Base-by-base conservation (phyloP, 2,888 invertebrate species). In the Tinea semifulvella region DNA sequence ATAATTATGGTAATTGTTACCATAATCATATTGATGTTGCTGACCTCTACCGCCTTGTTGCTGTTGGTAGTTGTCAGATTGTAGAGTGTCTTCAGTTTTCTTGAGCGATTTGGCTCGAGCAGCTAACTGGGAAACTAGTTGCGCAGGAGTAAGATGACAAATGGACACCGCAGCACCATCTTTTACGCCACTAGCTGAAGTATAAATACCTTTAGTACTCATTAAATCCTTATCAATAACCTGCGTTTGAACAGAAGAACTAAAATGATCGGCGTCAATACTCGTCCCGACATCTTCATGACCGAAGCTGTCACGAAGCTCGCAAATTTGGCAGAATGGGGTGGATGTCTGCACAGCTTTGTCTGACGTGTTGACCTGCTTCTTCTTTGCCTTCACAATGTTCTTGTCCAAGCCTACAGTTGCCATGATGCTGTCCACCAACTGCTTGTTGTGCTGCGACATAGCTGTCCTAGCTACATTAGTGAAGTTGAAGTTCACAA, bases 121-220 rank as follows among this genome's bases (percentile, higher is more conserved):
- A 17, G 76, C 77, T 36, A 79, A 52, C 56, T 77, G 80, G 1
- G 76, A 77, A 44, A 80, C 77, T 45, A 80, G 55, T 53, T 80
- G 80, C 20, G 80, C 80, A 2, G 80, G 77, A 10, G 80, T 80
- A 52, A 80, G 58, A 46, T 80, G 80, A 11, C 77, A 68, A 42
- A 80, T 75, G 3, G 80, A 80, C 47, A 80, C 69, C 1, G 72
- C 61, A 18, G 67, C 65, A 22, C 67, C 61, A 26, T 67, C 68
- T 2, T 61, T 53, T 13, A 62, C 52, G 50, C 71, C 66, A 1
- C 79, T 77, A 16, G 61, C 67, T 0, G 77, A 71, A 35, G 67
- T 72, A 52, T 77, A 80, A 43, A 76, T 56, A 6, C 74, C 55
- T 54, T 70, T 72, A 2, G 79, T 79, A 56, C 54, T 77, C 14